Conservation (phyloP, 2,797 vertebrate species). For the Acanthurus lineatus region DNA sequence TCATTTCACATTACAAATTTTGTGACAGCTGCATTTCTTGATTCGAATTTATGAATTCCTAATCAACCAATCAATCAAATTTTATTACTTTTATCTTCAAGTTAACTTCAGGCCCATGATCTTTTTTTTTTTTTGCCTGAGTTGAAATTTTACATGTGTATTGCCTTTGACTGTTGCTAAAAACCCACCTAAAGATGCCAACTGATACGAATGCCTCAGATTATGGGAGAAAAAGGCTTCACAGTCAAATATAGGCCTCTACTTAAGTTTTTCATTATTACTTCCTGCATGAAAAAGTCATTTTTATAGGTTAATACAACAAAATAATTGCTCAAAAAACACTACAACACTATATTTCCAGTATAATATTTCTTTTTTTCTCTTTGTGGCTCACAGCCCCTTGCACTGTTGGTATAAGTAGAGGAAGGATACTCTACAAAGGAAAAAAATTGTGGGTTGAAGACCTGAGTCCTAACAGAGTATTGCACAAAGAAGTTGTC, state of each 20-base stretch:
- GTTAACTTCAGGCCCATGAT: neutral
- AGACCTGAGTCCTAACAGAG: constrained; percentile 76
- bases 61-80: neutral
- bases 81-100: neutral
- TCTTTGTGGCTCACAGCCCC: constrained; percentile 81
- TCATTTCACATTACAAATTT: neutral
- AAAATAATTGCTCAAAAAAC: neutral
- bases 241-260: neutral
- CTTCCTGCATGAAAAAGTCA: neutral
- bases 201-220: neutral
- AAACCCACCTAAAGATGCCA: neutral
- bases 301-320: neutral
- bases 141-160: neutral
- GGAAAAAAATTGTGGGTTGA: constrained; percentile 83
- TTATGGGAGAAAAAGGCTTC: neutral
- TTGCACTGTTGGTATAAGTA: constrained; percentile 83
- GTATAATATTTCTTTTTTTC: neutral
- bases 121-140: no score
- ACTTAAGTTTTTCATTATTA: neutral
- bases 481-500: constrained; percentile 86
- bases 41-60: no score
- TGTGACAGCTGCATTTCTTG: neutral
- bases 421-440: constrained; percentile 86
- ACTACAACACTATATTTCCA: neutral
- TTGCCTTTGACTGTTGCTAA: neutral